These are phyloP conservation scores for Vollenhovia emeryi DNA, from an alignment of 1,140 invertebrate genomes.

Conservation along the genomic window DNA sequence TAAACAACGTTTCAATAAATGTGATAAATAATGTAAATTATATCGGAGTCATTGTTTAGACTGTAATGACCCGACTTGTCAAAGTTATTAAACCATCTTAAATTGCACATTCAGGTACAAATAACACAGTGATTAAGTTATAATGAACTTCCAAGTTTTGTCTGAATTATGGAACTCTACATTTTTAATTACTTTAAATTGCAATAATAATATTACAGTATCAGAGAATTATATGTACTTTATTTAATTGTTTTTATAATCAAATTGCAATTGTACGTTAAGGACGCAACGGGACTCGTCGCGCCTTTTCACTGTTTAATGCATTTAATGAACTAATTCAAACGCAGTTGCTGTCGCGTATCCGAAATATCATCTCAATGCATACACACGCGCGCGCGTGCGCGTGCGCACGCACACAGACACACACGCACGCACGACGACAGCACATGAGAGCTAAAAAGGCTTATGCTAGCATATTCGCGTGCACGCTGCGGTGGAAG, in stretches of 20 bases:
- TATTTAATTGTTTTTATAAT: neutral
- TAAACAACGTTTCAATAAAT: neutral
- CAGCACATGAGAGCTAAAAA: constrained; percentile 70
- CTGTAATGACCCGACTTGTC: neutral
- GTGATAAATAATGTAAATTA: neutral
- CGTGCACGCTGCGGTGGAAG: constrained; percentile 68
- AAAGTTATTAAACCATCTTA: neutral
- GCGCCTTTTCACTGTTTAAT: neutral
- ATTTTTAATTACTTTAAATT: neutral
- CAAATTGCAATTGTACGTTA: no score
- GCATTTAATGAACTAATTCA: neutral
- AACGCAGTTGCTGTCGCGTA: constrained; percentile 54
- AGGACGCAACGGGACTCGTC: neutral
- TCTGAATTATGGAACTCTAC: neutral
- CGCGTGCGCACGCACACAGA: neutral
- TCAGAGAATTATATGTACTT: neutral
- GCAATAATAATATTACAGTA: neutral
- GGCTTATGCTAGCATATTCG: constrained; percentile 69
- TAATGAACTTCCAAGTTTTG: neutral
- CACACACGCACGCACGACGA: constrained; percentile 41
- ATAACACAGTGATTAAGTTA: neutral
- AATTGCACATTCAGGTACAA: neutral
- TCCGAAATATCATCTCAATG: constrained; percentile 42
- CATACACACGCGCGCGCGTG: neutral
- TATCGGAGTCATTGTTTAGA: no score